A percentile compares a stretch with the other conserved stretches of the same genome.
These are phyloP conservation scores for Drosophila yooni DNA, from an alignment of 2,888 invertebrate species.

Conservation along the genomic window DNA sequence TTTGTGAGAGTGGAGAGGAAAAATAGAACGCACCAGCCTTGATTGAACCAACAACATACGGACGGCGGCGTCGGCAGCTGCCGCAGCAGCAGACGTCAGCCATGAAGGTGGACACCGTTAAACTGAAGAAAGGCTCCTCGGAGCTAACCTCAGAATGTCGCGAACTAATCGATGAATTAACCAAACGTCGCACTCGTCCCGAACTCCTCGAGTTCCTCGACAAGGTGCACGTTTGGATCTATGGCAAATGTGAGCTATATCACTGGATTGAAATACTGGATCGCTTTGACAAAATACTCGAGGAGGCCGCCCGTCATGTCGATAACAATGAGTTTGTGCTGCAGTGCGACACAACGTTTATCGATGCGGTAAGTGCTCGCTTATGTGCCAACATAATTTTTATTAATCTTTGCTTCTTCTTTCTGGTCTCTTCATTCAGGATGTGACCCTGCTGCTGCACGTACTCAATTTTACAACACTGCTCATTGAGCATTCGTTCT, in stretches of 20 bases:
- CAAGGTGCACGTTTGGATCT: slow-evolving; percentile 92
- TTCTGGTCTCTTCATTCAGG: slow-evolving; percentile 84
- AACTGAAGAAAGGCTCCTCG: slow-evolving; percentile 93
- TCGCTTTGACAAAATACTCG: slow-evolving; percentile 90
- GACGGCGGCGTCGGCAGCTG: slow-evolving; percentile 61
- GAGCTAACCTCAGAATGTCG: slow-evolving; percentile 93
- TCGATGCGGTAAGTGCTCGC: slow-evolving; percentile 86
- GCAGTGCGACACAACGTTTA: slow-evolving; percentile 89
- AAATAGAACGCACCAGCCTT: slow-evolving; percentile 28
- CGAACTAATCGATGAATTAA: slow-evolving; percentile 90
- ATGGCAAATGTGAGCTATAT: slow-evolving; percentile 93
- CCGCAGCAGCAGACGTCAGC: slow-evolving; percentile 59
- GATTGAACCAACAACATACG: slow-evolving; percentile 52
- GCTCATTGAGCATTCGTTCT: slow-evolving; percentile 94
- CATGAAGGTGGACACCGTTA: slow-evolving; percentile 93
- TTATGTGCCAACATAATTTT: background rate
- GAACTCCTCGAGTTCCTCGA: slow-evolving; percentile 88
- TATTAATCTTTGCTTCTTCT: background rate
- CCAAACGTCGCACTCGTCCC: slow-evolving; percentile 88
- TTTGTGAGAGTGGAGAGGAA: background rate
- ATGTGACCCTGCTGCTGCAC: slow-evolving; percentile 89
- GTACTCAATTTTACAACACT: slow-evolving; percentile 93
- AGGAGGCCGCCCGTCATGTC: slow-evolving; percentile 88
- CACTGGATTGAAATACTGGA: slow-evolving; percentile 95
- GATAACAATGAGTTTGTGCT: slow-evolving; percentile 85